Base-by-base conservation (phyloP, 2,113 vertebrate species). In the Nymphicus hollandicus region DNA sequence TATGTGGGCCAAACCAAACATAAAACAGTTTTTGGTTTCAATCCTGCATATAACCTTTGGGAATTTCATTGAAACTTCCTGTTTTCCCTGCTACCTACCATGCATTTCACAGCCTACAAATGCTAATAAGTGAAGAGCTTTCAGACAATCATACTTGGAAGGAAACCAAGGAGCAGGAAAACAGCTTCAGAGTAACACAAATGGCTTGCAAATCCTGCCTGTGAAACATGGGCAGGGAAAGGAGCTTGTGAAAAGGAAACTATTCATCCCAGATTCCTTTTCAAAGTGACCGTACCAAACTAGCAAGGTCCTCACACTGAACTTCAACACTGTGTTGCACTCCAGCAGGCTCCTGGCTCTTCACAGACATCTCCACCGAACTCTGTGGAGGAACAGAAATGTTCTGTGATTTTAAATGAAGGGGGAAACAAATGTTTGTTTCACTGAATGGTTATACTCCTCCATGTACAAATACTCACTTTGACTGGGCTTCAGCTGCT, bases 31-130 rank as follows among this genome's bases (percentile, higher is more conserved):
- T 87, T 95, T 95, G 78, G 65, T 93, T 92, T 91, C 81, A 44
- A 17, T 68, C 72, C 81, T 16, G 3, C 35, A 73, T 15, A 66
- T 49, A 89, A 81, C 90, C 92, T 83, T 82, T 93, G 95, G 86
- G 85, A 94, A 95, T 95, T 81, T 82, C 6, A 0, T 65, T 66
- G 58, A 77, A 90, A 71, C 71, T 96, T 94, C 92, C 94, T 93
- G 91, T 95, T 97, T 86, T 87, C 85, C 71, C 9, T 5, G 6
- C 80, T 87, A 88, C 61, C 88, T 80, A 39, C 73, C 44, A 44
- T 28, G 77, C 31, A 8, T 89, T 89, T 86, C 74, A 84, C 73
- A 81, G 82, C 89, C 55, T 84, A 33, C 74, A 55, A 88, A 88
- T 16, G 31, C 0, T 1, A 89, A 58, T 50, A 47, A 29, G 80